These are phyloP conservation scores for Spermophilus dauricus DNA, from an alignment of 2,113 vertebrate genomes.

Conservation along the genomic window DNA sequence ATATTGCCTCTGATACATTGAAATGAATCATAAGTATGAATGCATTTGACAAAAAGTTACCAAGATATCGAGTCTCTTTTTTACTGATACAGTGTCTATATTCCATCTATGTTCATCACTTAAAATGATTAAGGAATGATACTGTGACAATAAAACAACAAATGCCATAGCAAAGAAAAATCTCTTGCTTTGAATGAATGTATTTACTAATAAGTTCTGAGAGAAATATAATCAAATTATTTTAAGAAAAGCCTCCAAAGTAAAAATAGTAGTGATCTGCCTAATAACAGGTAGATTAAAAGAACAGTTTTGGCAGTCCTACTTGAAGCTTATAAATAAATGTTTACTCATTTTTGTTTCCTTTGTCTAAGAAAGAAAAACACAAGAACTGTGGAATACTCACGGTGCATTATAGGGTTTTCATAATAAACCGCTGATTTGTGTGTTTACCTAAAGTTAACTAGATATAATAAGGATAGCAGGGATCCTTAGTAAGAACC, in stretches of 20 bases:
- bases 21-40: constrained; percentile 23
- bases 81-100: not conserved
- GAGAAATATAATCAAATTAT: constrained; percentile 39
- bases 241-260: not conserved
- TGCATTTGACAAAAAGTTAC: constrained; percentile 3
- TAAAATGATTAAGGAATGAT: constrained; percentile 1
- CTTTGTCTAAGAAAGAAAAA: constrained; percentile 69
- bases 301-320: not conserved
- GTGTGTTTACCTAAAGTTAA: constrained; percentile 69
- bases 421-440: constrained; percentile 61
- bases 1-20: not conserved
- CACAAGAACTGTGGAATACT: constrained; percentile 9
- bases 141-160: not conserved
- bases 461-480: constrained; percentile 56
- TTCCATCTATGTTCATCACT: not conserved
- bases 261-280: constrained; percentile 53
- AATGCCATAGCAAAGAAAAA: not conserved
- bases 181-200: constrained; percentile 40
- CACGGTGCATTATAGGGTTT: not conserved
- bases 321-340: constrained; percentile 48
- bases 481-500: constrained; percentile 58
- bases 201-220: constrained; percentile 35
- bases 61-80: not conserved
- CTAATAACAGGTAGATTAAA: constrained; percentile 29
- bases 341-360: constrained; percentile 49